Evolutionary conservation across 2,797 vertebrate species (phyloP).

Genomic region (Sorex maritimensis): DNA sequence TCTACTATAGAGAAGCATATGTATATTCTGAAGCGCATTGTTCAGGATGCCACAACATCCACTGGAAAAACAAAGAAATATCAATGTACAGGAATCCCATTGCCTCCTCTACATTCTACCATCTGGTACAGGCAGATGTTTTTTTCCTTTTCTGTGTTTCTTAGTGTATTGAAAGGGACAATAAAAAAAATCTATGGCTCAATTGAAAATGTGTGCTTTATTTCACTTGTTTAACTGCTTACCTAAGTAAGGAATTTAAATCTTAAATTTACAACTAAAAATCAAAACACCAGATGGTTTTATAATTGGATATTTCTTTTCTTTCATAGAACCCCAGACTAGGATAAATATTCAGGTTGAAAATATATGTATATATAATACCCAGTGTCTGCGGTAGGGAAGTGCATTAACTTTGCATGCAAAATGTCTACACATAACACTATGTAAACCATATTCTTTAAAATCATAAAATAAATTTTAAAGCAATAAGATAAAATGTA

Average conservation of each 20-base stretch:
- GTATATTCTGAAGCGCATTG: not conserved
- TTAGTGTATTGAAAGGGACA: constrained; percentile 74
- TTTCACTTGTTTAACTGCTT: constrained; percentile 77
- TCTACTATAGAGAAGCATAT: not conserved
- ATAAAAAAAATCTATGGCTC: constrained; percentile 61
- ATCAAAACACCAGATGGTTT: constrained; percentile 85
- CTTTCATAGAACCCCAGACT: constrained; percentile 58
- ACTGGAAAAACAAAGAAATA: constrained; percentile 14
- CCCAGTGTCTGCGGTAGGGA: not conserved
- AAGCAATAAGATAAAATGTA: too few relatives aligned
- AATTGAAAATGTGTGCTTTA: constrained; percentile 68
- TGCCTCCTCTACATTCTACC: not conserved
- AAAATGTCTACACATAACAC: too few relatives aligned
- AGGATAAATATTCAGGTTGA: constrained; percentile 69
- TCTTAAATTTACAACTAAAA: constrained; percentile 85
- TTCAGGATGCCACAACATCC: not conserved
- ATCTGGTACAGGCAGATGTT: constrained; percentile 77
- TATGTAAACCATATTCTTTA: too few relatives aligned
- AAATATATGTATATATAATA: constrained; percentile 46
- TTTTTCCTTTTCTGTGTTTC: not conserved
- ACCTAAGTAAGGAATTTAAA: constrained; percentile 76
- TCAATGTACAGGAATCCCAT: not conserved
- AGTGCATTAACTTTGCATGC: too few relatives aligned
- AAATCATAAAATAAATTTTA: too few relatives aligned
- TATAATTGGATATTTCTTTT: constrained; percentile 84